Evolutionary conservation across 2,797 vertebrate genomes (phyloP).

Genomic region (Hippoglossus hippoglossus): DNA sequence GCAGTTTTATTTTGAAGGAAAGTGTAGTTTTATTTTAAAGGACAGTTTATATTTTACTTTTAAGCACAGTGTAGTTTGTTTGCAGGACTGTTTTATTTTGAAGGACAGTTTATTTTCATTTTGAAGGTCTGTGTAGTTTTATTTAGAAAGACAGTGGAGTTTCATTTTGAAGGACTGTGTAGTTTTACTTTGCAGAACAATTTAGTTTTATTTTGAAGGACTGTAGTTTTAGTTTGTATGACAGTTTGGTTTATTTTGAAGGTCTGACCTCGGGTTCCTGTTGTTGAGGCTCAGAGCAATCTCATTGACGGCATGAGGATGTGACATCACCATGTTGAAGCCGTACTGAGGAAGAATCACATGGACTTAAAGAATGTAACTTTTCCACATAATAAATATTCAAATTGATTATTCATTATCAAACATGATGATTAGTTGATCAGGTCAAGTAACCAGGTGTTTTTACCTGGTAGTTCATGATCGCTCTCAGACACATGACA

Average conservation of each 20-base stretch:
- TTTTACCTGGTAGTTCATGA: slow-evolving; percentile 98
- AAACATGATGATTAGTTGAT: too few relatives aligned
- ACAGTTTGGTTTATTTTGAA: too few relatives aligned
- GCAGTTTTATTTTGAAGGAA: neutral
- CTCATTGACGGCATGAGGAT: slow-evolving; percentile 96
- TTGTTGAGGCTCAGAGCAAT: slow-evolving; percentile 97
- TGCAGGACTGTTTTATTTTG: too few relatives aligned
- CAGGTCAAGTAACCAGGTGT: neutral
- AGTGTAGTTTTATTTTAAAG: neutral
- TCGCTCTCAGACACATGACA: slow-evolving; percentile 96
- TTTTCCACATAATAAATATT: neutral
- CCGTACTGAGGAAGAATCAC: slow-evolving; percentile 86
- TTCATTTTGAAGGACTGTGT: too few relatives aligned
- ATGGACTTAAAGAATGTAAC: neutral
- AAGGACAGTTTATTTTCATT: too few relatives aligned
- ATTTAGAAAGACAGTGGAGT: too few relatives aligned
- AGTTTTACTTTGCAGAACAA: too few relatives aligned
- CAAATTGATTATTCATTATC: too few relatives aligned
- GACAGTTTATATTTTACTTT: too few relatives aligned
- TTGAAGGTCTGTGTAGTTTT: too few relatives aligned
- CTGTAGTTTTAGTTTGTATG: neutral
- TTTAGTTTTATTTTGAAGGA: too few relatives aligned
- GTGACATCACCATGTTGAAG: slow-evolving; percentile 99
- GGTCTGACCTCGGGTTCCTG: slow-evolving; percentile 92
- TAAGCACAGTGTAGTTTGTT: too few relatives aligned